Percentiles rank a stretch among this genome's conserved stretches.
phyloP scores from a whole-genome alignment of 2,797 vertebrate genomes.

The Fistularia commersonii region DNA sequence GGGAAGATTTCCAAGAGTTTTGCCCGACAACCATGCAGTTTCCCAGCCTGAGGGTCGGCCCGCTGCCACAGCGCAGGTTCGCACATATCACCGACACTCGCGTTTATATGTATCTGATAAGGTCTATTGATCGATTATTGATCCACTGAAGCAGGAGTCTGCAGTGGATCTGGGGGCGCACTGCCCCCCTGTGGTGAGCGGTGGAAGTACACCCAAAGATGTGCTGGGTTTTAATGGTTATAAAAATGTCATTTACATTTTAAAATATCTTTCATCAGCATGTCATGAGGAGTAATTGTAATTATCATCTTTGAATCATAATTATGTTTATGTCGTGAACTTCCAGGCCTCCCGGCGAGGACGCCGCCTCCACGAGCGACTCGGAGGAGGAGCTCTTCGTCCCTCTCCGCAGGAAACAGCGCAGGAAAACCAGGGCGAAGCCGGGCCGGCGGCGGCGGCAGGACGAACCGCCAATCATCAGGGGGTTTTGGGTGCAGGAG shows the following conservation, averaged over 20 bases:
- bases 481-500: conserved; percentile 82
- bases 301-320: no score
- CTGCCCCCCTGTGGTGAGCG: no score
- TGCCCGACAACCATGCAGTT: conserved; percentile 55
- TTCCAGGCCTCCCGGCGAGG: conserved; percentile 28
- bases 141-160: no score
- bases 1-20: conserved; percentile 71
- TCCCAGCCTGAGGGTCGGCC: conserved; percentile 29
- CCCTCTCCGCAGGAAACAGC: conserved; percentile 71
- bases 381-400: conserved; percentile 66
- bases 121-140: background rate
- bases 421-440: conserved; percentile 64
- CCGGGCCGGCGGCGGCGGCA: conserved; percentile 18
- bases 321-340: no score
- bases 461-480: conserved; percentile 62
- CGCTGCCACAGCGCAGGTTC: conserved; percentile 53
- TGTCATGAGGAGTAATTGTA: no score
- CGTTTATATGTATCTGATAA: background rate
- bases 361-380: conserved; percentile 14
- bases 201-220: no score
- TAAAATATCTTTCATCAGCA: no score
- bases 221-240: no score
- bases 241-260: no score
- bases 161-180: no score
- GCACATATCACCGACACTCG: background rate